phyloP scores from a whole-genome alignment of 53 echinoderm and acorn worm genomes.

The Zoroaster sp. region DNA sequence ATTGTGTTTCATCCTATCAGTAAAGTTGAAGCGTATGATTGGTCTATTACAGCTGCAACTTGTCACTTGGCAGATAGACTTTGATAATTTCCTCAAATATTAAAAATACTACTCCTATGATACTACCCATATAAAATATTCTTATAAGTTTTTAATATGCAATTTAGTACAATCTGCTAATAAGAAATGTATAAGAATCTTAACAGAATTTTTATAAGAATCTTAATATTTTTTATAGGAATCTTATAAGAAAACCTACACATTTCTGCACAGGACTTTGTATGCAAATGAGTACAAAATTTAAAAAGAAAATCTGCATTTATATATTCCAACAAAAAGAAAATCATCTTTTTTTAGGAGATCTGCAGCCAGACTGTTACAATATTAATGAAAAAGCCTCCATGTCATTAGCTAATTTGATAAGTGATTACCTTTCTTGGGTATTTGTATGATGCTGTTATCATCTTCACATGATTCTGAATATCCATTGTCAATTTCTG shows the following conservation, averaged over 20 bases:
- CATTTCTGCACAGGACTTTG: not conserved
- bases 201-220: not conserved
- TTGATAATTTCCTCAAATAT: not conserved
- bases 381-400: not conserved
- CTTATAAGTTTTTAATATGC: not conserved
- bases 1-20: too few species aligned
- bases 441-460: conserved; percentile 94
- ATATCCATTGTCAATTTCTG: conserved; percentile 64
- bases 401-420: not conserved
- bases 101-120: not conserved
- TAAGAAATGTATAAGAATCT: not conserved
- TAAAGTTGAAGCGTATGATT: too few species aligned
- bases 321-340: not conserved
- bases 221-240: not conserved
- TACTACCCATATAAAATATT: not conserved
- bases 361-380: not conserved
- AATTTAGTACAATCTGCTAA: not conserved
- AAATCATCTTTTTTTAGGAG: not conserved
- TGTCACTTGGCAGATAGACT: too few species aligned
- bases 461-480: conserved; percentile 78
- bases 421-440: conserved; percentile 71
- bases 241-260: not conserved
- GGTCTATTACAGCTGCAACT: too few species aligned
- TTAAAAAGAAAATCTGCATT: too few species aligned
- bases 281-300: too few species aligned